These are phyloP conservation scores for Helostoma temminkii DNA, from an alignment of 2,797 vertebrate species.

Conservation along the genomic window DNA sequence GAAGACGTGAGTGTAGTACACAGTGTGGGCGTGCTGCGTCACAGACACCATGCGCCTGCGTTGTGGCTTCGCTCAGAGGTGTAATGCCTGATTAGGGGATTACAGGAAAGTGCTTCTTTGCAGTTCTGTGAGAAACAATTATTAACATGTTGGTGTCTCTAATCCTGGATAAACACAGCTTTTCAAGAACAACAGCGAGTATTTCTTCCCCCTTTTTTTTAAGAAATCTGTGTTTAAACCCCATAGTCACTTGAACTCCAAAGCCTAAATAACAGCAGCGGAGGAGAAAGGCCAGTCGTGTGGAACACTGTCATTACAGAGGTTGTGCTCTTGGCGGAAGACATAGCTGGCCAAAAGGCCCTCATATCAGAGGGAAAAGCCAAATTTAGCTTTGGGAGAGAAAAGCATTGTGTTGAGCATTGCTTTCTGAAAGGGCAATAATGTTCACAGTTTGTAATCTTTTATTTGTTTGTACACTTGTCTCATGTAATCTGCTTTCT, in stretches of 20 bases:
- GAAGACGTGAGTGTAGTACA: slow-evolving; percentile 65
- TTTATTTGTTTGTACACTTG: slow-evolving; percentile 85
- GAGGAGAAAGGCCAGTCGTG: slow-evolving; percentile 78
- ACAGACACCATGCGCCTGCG: slow-evolving; percentile 76
- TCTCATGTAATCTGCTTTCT: slow-evolving; percentile 85
- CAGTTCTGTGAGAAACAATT: slow-evolving; percentile 92
- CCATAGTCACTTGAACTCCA: slow-evolving; percentile 86
- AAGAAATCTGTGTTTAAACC: slow-evolving; percentile 82
- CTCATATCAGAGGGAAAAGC: slow-evolving; percentile 68
- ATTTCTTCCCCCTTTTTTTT: slow-evolving; percentile 66
- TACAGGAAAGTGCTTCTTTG: slow-evolving; percentile 90
- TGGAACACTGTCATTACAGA: slow-evolving; percentile 79
- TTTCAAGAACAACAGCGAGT: slow-evolving; percentile 89
- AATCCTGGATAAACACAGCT: slow-evolving; percentile 92
- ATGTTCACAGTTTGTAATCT: slow-evolving; percentile 84
- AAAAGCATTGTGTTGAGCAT: slow-evolving; percentile 77
- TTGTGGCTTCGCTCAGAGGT: slow-evolving; percentile 89
- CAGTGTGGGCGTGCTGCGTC: slow-evolving; percentile 75
- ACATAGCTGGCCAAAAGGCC: slow-evolving; percentile 74
- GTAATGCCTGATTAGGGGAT: slow-evolving; percentile 93
- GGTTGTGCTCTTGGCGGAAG: slow-evolving; percentile 74
- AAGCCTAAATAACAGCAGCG: slow-evolving; percentile 83
- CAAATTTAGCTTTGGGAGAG: slow-evolving; percentile 77
- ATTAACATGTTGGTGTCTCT: slow-evolving; percentile 92
- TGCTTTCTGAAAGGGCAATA: slow-evolving; percentile 84